Evolutionary conservation across 2,888 invertebrate genomes (phyloP), one percentile per base, ranked within the genome.

Genomic region (Thereva unica): DNA sequence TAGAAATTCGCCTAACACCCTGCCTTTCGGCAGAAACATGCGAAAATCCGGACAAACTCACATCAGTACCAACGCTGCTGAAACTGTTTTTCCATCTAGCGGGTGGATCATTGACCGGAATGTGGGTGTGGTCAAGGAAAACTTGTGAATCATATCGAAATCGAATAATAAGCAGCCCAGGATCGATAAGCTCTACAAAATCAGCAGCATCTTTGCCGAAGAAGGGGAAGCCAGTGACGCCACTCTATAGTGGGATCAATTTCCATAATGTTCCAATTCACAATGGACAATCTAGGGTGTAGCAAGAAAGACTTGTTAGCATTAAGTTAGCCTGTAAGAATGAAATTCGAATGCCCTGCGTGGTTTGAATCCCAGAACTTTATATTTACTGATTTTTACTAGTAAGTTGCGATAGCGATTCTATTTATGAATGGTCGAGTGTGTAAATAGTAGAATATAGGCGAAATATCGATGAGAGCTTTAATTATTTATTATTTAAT

Each of bases 41-140:
- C 59, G 72, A 74, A 2, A 64, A 56, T 4, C 73, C 75, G 4
- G 69, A 63, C 0, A 76, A 76, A 52, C 66, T 75, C 35, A 75
- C 75, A 12, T 74, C 79, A 3, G 74, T 77, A 71, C 76, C 77
- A 2, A 76, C 78, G 2, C 69, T 80, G 56, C 65, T 78, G 61
- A 71, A 78, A 47, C 73, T 80, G 61, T 77, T 79, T 69, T 77
- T 78, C 44, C 78, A 80, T 61, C 73, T 80, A 45, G 73, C 76
- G 38, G 79, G 80, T 38, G 80, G 80, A 49, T 77, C 80, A 0
- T 67, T 80, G 1, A 80, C 80, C 9, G 81, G 81, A 52, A 77
- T 80, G 76, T 80, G 80, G 80, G 81, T 80, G 10, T 80, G 80
- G 80, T 80, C 81, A 2, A 76, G 80, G 37, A 80, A 80, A 55